Conservation (phyloP, 2,888 invertebrate species). For the Alcis repandata region DNA sequence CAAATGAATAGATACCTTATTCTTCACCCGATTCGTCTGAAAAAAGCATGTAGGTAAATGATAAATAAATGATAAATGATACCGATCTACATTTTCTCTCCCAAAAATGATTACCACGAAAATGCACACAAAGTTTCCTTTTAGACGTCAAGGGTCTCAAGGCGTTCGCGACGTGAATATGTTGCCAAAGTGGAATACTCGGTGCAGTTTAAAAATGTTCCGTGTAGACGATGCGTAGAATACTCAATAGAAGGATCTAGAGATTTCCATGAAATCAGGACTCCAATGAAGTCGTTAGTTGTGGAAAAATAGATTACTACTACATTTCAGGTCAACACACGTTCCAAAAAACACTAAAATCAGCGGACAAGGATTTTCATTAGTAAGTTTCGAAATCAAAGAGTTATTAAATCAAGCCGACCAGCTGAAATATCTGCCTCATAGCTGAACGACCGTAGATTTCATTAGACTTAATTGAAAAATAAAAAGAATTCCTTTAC, state of each 20-base stretch:
- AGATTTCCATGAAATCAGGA: not conserved
- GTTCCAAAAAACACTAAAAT: not conserved
- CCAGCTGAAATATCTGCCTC: slow-evolving; percentile 50
- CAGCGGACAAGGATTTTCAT: not conserved
- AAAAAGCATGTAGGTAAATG: not conserved
- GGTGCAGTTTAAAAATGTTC: slow-evolving; percentile 22
- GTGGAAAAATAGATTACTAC: too few relatives aligned
- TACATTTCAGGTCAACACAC: not conserved
- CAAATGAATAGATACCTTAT: not conserved
- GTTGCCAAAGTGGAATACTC: slow-evolving; percentile 21
- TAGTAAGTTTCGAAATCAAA: slow-evolving; percentile 25
- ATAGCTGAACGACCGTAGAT: slow-evolving; percentile 56
- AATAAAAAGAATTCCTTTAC: slow-evolving; percentile 77
- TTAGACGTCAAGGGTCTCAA: slow-evolving; percentile 28
- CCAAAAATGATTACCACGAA: slow-evolving; percentile 20
- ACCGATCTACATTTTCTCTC: slow-evolving; percentile 1
- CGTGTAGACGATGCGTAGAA: slow-evolving; percentile 17
- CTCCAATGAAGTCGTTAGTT: too few relatives aligned
- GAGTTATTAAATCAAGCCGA: slow-evolving; percentile 44
- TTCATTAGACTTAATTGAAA: slow-evolving; percentile 79
- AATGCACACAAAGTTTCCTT: slow-evolving; percentile 24
- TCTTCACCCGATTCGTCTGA: not conserved
- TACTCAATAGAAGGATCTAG: slow-evolving; percentile 6
- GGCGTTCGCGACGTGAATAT: slow-evolving; percentile 19
- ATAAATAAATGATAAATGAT: too few relatives aligned